Evolutionary conservation across 2,113 vertebrate species (phyloP), one percentile per base, ranked within the genome.

Genomic region (Carassius carassius): DNA sequence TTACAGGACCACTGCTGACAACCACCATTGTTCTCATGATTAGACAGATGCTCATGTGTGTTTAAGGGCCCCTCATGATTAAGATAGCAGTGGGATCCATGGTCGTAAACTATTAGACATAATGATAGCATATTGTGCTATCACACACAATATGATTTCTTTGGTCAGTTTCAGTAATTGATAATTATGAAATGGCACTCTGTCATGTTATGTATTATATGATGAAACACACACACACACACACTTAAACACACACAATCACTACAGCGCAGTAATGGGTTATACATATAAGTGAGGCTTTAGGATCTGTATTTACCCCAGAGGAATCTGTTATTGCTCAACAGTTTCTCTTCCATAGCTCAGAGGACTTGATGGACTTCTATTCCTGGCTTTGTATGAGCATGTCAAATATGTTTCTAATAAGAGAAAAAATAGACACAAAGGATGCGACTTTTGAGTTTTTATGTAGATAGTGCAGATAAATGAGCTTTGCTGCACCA

Each of bases 151-250:
- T n/a, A 41, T 60, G 23, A 77, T 75, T 77, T 47, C 29, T 19
- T 69, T 65, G 62, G 35, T 73, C 32, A 12, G 47, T 79, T 74
- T 65, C 21, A 41, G 70, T 63, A 78, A 86, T 62, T 47, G 37
- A 16, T 5, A 29, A 41, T 56, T 13, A 67, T 78, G 21, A 16
- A 76, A 29, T 21, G 16, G 35, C 58, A 23, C 23, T 83, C 25
- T 54, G 25, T 77, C 17, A 77, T 84, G 9, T 65, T 8, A 12
- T 44, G 21, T 54, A 47, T 23, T 76, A 21, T n/a, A 35, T 76
- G 23, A 51, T 65, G 2, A 62, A 14, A 84, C 60, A 44, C 54
- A 35, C n/a, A 84, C 54, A 35, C n/a, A 84, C 37, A 84, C 37
- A 11, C 47, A 63, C 13, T 37, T 37, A 37, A 37, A 21, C 51